These are phyloP conservation scores for Bambusicola thoracicus DNA, from an alignment of 2,113 vertebrate species.

Conservation along the genomic window DNA sequence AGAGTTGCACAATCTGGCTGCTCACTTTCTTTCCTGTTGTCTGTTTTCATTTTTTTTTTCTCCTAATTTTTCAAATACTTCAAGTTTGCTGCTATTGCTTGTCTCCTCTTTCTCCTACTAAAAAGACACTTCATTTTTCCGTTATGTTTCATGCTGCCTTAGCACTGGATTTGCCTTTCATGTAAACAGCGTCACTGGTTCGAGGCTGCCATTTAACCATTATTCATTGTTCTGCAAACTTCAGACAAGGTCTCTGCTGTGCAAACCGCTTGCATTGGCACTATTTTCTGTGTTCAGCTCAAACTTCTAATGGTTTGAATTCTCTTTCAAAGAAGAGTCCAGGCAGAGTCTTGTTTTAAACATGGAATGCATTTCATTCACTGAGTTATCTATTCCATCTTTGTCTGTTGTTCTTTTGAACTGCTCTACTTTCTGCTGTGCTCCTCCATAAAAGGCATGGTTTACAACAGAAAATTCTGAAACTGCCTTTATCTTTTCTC, in stretches of 20 bases:
- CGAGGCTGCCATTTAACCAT: background rate
- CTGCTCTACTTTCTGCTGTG: background rate
- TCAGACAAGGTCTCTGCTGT: background rate
- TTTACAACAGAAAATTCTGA: slow-evolving; percentile 21
- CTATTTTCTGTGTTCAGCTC: background rate
- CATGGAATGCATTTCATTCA: background rate
- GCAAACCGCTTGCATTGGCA: background rate
- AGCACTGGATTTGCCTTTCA: background rate
- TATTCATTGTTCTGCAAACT: background rate
- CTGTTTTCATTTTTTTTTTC: background rate
- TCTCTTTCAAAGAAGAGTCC: background rate
- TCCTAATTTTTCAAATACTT: background rate
- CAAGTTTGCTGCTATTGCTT: background rate
- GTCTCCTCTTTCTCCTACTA: background rate
- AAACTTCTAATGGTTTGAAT: background rate
- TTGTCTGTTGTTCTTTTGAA: background rate
- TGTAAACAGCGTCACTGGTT: background rate
- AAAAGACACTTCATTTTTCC: background rate
- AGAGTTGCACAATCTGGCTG: background rate
- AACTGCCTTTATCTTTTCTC: slow-evolving; percentile 50
- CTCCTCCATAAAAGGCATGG: slow-evolving; percentile 15
- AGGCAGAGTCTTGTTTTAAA: background rate
- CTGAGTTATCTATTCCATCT: background rate
- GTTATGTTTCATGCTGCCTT: background rate
- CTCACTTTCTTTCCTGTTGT: background rate